Evolutionary conservation across 2,888 invertebrate genomes (phyloP), one percentile per base, ranked within the genome.

Genomic region (Actias luna): DNA sequence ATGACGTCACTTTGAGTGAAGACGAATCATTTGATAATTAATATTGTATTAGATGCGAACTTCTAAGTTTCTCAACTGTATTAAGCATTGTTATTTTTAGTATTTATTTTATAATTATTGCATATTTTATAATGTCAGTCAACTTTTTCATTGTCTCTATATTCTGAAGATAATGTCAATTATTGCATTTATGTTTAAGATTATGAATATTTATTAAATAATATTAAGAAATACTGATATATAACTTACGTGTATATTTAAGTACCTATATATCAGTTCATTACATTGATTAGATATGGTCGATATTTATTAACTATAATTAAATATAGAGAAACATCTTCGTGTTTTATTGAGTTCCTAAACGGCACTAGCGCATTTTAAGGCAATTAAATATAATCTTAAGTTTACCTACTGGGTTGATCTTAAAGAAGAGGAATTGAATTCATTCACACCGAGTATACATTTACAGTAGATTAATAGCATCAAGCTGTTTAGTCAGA

Each of bases 1-100:
- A 58, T 62, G 61, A 62, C 61, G 61, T 58, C 61, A 62, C 10
- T 25, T 18, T 25, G 59, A 14, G n/a, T 18, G 12, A 18, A 55
- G 27, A 18, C 18, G 29, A 35, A 36, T 55, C 50, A 29, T 29
- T 29, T 8, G 29, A 14, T 55, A 14, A 55, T 29, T 29, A 55
- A 55, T 29, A 16, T 55, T n/a, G 12, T 50, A 50, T 3, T 22
- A 50, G 46, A 50, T 25, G 22, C 8, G 12, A 22, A 46, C 39
- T 39, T 39, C n/a, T 5, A n/a, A 4, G 39, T 16, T 12, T 39
- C 8, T 42, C 2, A 42, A n/a, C 42, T n/a, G 18, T 18, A 42
- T 10, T 39, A 42, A 42, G 18, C 1, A 42, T 18, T 5, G 5
- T 42, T 42, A 18, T 42, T n/a, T 7, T 42, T 18, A 1, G 42